Percentiles rank a stretch among this genome's conserved stretches.
Conservation (phyloP, 2,113 vertebrate genomes). For the Microcebus murinus region DNA sequence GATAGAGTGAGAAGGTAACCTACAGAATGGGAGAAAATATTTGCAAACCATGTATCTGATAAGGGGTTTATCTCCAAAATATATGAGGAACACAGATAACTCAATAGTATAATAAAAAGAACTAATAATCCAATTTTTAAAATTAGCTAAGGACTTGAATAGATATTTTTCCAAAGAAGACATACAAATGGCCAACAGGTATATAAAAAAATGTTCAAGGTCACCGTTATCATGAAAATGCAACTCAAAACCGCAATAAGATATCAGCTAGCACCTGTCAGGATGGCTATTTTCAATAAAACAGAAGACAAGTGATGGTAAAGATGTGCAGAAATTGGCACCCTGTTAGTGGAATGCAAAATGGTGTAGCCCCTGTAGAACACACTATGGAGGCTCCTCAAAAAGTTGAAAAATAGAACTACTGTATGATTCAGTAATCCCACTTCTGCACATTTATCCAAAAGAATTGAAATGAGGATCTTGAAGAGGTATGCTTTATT, state of each 20-base stretch:
- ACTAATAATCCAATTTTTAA: background rate
- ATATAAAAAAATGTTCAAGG: background rate
- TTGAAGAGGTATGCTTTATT: background rate
- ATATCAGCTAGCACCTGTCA: background rate
- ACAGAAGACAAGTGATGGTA: background rate
- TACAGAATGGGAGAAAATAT: background rate
- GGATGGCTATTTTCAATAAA: background rate
- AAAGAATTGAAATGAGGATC: background rate
- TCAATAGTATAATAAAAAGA: background rate
- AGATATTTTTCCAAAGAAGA: background rate
- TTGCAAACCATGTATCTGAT: background rate
- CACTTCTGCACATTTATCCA: background rate
- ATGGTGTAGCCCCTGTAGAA: background rate
- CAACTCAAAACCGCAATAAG: background rate
- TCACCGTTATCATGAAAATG: background rate
- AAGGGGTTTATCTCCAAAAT: background rate
- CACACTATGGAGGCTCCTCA: background rate
- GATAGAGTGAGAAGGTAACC: background rate
- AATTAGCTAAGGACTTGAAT: background rate
- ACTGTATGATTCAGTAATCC: background rate
- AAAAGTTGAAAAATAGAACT: background rate
- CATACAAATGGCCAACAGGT: background rate
- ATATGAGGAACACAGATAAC: background rate
- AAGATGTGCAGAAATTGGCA: background rate
- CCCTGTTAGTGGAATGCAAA: background rate